Evolutionary conservation across 2,797 vertebrate species (phyloP).

Genomic region (Enteromius unitaeniatus): DNA sequence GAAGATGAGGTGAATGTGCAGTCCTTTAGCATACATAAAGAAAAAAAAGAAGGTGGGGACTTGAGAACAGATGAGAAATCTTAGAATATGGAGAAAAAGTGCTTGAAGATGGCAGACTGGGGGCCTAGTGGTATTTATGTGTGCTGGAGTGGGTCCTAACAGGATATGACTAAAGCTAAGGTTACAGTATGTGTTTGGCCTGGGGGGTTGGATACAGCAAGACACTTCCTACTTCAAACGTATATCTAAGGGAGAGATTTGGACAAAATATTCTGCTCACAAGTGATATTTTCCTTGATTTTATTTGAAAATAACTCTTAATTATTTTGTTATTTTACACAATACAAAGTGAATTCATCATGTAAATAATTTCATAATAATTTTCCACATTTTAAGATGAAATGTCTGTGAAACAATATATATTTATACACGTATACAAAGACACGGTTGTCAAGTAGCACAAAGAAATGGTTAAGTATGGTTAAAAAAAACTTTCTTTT

Average conservation of each 20-base stretch:
- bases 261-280: background rate
- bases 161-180: constrained; percentile 57
- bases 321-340: background rate
- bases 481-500: too few relatives aligned
- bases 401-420: too few relatives aligned
- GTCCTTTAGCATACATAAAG: constrained; percentile 44
- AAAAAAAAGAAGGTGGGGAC: constrained; percentile 38
- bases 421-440: too few relatives aligned
- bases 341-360: background rate
- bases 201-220: constrained; percentile 75
- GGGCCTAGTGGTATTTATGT: background rate
- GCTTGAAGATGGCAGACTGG: background rate
- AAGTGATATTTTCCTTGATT: background rate
- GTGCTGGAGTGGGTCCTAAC: constrained; percentile 56
- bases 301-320: background rate
- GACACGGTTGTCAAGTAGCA: background rate
- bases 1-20: constrained; percentile 34
- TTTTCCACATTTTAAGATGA: too few relatives aligned
- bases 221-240: constrained; percentile 67
- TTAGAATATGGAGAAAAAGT: background rate
- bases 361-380: too few relatives aligned
- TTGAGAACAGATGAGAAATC: constrained; percentile 17
- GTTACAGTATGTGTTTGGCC: constrained; percentile 56
- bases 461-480: background rate
- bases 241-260: background rate